These are phyloP conservation scores for Octonoba sinensis DNA, from an alignment of 2,888 invertebrate genomes.

Conservation along the genomic window DNA sequence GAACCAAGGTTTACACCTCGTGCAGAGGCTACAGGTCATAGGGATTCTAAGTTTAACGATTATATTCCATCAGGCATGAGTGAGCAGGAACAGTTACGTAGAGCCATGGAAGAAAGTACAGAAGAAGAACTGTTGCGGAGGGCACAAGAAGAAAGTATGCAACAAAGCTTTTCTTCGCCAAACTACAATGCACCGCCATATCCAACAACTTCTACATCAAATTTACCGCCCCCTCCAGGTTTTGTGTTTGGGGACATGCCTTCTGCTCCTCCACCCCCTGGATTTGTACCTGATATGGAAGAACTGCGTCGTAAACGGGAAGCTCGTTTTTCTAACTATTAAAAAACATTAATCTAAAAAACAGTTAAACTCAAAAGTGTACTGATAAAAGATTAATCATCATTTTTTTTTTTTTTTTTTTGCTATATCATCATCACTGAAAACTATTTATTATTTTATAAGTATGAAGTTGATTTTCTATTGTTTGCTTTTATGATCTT, in stretches of 20 bases:
- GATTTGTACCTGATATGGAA: constrained; percentile 44
- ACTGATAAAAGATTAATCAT: too few relatives aligned
- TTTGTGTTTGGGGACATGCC: constrained; percentile 37
- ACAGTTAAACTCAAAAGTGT: too few relatives aligned
- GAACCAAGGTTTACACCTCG: constrained; percentile 26
- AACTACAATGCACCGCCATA: constrained; percentile 13
- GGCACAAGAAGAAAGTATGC: not conserved
- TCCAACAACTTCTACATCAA: constrained; percentile 5
- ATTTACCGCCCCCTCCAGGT: constrained; percentile 37
- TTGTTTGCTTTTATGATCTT: not conserved
- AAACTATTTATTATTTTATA: too few relatives aligned
- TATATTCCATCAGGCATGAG: constrained; percentile 58
- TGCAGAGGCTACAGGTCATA: constrained; percentile 37
- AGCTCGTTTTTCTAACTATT: constrained; percentile 22
- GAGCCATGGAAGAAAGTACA: constrained; percentile 59
- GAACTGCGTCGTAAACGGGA: constrained; percentile 29
- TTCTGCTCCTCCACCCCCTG: constrained; percentile 31
- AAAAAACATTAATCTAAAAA: not conserved
- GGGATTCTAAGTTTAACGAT: constrained; percentile 15
- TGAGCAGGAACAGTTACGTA: constrained; percentile 59
- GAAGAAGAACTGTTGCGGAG: not conserved
- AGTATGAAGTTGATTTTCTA: not conserved
- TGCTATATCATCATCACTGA: too few relatives aligned
- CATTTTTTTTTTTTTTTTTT: too few relatives aligned
- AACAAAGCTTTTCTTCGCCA: not conserved